These are phyloP conservation scores for Spilogale gracilis DNA, from an alignment of 2,113 vertebrate species.

Conservation along the genomic window DNA sequence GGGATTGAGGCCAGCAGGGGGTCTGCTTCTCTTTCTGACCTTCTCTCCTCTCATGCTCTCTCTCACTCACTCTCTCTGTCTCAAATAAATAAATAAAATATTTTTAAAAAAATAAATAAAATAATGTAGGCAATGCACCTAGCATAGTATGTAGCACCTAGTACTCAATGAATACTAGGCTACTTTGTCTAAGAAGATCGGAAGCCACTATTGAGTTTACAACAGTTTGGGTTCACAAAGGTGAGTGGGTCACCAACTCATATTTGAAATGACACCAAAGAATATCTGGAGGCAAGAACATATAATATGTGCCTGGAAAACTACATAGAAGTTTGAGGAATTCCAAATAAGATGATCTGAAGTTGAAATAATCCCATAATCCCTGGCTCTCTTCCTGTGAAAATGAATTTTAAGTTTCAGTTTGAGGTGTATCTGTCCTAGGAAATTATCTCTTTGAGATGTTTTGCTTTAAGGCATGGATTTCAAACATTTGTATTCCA, in stretches of 20 bases:
- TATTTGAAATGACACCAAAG: background rate
- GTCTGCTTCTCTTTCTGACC: too few species aligned
- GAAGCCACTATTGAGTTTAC: background rate
- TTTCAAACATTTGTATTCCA: conserved; percentile 59
- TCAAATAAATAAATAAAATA: too few species aligned
- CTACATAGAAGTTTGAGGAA: background rate
- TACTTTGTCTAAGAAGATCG: background rate
- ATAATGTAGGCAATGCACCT: background rate
- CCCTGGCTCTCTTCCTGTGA: background rate
- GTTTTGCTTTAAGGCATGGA: conserved; percentile 26
- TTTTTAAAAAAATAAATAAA: background rate
- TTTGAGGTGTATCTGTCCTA: conserved; percentile 28
- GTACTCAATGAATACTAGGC: background rate
- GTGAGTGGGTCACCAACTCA: background rate
- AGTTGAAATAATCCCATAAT: conserved; percentile 10
- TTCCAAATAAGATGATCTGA: background rate
- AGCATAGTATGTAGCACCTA: background rate
- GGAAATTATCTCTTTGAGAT: conserved; percentile 41
- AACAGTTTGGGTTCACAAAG: background rate
- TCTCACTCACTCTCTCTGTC: too few species aligned
- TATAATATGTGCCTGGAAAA: background rate
- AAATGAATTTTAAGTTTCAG: conserved; percentile 56
- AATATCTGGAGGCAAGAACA: background rate
- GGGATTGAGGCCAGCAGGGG: too few species aligned
- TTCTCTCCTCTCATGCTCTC: too few species aligned